Conservation (phyloP, 37 sponge, comb jelly and placozoan species). For the Eunapius fragilis region DNA sequence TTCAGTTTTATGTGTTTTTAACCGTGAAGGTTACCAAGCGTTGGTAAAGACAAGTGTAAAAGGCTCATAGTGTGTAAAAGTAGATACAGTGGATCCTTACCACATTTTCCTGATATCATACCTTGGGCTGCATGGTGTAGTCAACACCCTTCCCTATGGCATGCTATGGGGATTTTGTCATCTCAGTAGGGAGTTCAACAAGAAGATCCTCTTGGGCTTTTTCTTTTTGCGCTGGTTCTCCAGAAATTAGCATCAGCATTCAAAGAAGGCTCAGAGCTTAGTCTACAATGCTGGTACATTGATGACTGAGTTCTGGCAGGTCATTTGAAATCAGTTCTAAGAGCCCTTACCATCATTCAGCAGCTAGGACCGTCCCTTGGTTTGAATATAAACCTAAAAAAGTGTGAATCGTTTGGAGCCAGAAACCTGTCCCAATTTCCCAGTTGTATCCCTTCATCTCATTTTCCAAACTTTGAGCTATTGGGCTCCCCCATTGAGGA, state of each 20-base stretch:
- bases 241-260: background rate
- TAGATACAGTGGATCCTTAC: too few relatives aligned
- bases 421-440: background rate
- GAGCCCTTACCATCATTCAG: background rate
- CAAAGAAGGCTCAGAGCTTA: background rate
- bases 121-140: background rate
- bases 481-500: background rate
- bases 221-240: background rate
- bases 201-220: background rate
- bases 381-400: background rate
- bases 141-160: background rate
- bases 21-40: too few relatives aligned
- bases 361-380: background rate
- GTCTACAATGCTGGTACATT: background rate
- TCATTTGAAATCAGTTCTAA: background rate
- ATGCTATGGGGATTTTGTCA: background rate
- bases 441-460: background rate
- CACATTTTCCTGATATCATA: background rate
- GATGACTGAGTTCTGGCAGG: background rate
- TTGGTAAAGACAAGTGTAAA: too few relatives aligned
- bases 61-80: too few relatives aligned
- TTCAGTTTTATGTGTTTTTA: too few relatives aligned
- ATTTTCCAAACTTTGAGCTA: background rate
- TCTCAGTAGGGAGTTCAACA: background rate
- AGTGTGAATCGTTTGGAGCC: background rate